Base-by-base conservation (phyloP, 2,888 invertebrate species). In the Branchellion lobata region DNA sequence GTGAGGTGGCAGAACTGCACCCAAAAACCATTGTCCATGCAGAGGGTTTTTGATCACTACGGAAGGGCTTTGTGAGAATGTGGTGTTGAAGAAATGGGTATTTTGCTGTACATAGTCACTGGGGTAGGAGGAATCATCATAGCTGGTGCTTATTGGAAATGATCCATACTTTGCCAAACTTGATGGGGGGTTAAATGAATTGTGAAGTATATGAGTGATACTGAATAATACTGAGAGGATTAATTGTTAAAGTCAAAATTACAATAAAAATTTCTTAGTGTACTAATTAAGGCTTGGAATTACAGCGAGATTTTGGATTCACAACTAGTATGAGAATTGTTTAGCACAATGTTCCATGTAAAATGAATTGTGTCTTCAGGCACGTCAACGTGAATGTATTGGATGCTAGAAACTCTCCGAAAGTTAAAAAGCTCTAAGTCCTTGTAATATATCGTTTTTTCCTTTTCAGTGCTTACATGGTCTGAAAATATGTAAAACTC, bases 21-120 rank as follows among this genome's bases (percentile, higher is more conserved):
- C 77, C 1, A 77, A 27, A 24, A 77, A 77, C 77, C 77, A 77
- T 36, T 77, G 77, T 21, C 77, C 77, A 24, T 77, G 53, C n/a
- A 65, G 1, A n/a, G 77, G 77, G 34, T 77, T 24, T n/a, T n/a
- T n/a, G 36, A 21, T n/a, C 1, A 65, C 29, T 24, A 65, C 36
- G 27, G 40, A 21, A 14, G 31, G 53, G 11, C 31, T 33, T 21
- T 61, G 27, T 2, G 61, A 51, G 2, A 65, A 18, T 11, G 31
- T 77, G 36, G 21, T 53, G 29, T 65, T 77, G 33, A 61, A n/a
- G 21, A 34, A 24, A 1, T 24, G 1, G 2, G 77, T 65, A 27
- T 36, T 77, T 21, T 31, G 29, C 18, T 5, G 27, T 24, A 34
- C n/a, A n/a, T 34, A 77, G 27, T 47, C 34, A n/a, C 18, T 14